These are phyloP conservation scores for Zaprionus camerounensis DNA, from an alignment of 1,140 invertebrate species.

Conservation along the genomic window DNA sequence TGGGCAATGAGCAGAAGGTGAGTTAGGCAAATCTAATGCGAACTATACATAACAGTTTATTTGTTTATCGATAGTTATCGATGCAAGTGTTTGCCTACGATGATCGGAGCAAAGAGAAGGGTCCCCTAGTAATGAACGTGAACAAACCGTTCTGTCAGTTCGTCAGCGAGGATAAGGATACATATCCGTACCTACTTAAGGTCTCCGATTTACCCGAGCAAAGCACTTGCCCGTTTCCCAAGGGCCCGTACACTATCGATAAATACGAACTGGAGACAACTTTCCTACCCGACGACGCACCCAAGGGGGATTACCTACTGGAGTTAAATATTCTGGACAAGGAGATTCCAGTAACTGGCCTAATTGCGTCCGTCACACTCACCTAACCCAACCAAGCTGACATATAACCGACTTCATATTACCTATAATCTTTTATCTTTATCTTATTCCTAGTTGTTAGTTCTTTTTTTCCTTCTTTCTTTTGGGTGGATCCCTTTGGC, in stretches of 20 bases:
- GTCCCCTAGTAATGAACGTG: constrained; percentile 62
- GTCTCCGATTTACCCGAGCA: constrained; percentile 59
- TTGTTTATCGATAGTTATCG: constrained; percentile 29
- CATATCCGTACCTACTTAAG: constrained; percentile 61
- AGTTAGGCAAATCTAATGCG: background rate
- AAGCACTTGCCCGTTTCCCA: constrained; percentile 62
- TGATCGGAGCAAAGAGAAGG: constrained; percentile 36
- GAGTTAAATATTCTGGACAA: constrained; percentile 50
- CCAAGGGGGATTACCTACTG: constrained; percentile 61
- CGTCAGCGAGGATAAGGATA: constrained; percentile 64
- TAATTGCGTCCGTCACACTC: constrained; percentile 53
- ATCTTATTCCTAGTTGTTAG: background rate
- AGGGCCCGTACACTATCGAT: constrained; percentile 61
- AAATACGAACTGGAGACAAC: constrained; percentile 70
- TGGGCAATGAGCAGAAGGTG: constrained; percentile 64
- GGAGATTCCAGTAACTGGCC: constrained; percentile 50
- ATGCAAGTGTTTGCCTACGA: constrained; percentile 58
- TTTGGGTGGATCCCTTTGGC: constrained; percentile 64
- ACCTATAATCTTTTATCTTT: background rate
- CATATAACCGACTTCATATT: background rate
- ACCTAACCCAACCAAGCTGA: constrained; percentile 32
- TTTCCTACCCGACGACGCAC: constrained; percentile 63
- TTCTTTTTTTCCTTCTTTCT: constrained; percentile 3
- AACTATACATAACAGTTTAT: background rate
- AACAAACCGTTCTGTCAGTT: constrained; percentile 70